These are phyloP conservation scores for Ectropis crepuscularia DNA, from an alignment of 2,888 invertebrate genomes.

Conservation along the genomic window DNA sequence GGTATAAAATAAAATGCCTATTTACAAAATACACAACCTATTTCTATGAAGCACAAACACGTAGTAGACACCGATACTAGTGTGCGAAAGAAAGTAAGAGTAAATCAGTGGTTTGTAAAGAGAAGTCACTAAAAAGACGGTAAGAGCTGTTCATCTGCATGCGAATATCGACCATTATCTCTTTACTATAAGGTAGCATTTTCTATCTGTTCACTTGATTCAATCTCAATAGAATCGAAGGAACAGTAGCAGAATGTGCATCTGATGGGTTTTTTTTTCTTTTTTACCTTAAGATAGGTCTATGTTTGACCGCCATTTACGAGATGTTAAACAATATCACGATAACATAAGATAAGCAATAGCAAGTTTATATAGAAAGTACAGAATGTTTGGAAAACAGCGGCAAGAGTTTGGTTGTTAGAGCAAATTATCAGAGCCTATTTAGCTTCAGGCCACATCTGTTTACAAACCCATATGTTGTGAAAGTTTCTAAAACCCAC, in stretches of 20 bases:
- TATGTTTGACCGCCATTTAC: no score
- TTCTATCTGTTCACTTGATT: neutral
- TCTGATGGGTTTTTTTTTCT: no score
- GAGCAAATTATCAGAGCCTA: no score
- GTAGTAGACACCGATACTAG: neutral
- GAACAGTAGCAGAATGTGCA: neutral
- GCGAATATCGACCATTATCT: neutral
- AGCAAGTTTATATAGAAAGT: no score
- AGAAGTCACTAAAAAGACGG: neutral
- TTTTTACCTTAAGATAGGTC: no score
- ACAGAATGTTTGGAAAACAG: no score
- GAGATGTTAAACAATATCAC: no score
- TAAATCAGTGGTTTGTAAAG: neutral
- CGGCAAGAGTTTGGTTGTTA: no score
- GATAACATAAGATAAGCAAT: no score
- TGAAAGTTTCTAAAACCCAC: no score
- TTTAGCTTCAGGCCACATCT: no score
- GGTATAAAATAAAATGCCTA: slow-evolving; percentile 34
- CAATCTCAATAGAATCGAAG: slow-evolving; percentile 1
- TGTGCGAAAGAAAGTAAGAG: neutral
- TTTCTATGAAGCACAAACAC: slow-evolving; percentile 29
- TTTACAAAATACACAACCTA: slow-evolving; percentile 33
- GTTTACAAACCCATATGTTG: no score
- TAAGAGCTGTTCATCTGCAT: neutral
- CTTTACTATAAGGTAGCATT: neutral